Conservation (phyloP, 2,113 vertebrate genomes). For the Etia nguti region DNA sequence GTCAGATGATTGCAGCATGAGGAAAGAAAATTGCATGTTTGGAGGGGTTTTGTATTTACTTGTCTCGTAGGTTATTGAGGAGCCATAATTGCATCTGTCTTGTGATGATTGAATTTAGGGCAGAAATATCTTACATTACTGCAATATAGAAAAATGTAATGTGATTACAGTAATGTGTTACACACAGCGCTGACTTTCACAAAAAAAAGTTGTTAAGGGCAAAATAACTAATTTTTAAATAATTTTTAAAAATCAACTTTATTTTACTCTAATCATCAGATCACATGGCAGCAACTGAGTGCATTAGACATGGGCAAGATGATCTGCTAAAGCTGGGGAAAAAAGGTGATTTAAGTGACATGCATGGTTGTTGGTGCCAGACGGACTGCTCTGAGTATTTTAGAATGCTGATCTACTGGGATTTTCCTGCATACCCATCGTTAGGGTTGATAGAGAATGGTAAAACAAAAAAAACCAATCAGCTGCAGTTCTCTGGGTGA, state of each 20-base stretch:
- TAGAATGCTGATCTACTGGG: not conserved
- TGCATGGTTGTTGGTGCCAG: not conserved
- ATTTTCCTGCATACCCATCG: not conserved
- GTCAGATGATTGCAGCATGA: not conserved
- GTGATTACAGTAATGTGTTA: not conserved
- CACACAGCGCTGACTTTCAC: not conserved
- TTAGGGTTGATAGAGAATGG: accelerated
- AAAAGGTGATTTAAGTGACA: accelerated
- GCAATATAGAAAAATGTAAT: not conserved
- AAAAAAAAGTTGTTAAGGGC: not conserved
- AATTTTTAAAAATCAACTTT: accelerated
- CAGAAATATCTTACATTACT: not conserved
- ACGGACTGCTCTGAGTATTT: not conserved
- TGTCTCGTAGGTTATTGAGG: not conserved
- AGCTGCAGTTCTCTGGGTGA: not conserved
- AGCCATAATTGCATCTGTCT: not conserved
- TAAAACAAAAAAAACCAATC: not conserved
- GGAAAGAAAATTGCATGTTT: not conserved
- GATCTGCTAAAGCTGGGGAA: not conserved
- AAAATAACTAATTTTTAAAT: not conserved
- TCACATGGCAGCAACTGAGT: not conserved
- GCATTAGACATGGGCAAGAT: not conserved
- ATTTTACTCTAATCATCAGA: not conserved
- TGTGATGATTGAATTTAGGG: not conserved
- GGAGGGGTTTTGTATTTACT: not conserved